Evolutionary conservation across 2,113 vertebrate species (phyloP).

Genomic region (Probosciger aterrimus): DNA sequence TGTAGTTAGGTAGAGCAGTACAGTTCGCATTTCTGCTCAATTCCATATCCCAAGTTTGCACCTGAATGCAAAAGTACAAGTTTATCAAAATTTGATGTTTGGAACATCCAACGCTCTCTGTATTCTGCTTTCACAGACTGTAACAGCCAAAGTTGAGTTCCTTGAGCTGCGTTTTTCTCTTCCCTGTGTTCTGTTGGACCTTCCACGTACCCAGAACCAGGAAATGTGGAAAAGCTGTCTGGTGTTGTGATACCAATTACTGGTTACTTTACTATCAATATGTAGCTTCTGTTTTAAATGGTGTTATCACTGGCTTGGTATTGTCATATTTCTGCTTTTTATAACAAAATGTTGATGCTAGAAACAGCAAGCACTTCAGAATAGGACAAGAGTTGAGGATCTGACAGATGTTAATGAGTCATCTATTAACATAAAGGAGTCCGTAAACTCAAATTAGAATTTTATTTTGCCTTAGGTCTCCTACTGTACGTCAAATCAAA

Average conservation of each 20-base stretch:
- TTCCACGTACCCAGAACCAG: not conserved
- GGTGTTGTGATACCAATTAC: rapidly evolving
- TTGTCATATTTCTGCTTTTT: not conserved
- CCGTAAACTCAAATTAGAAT: not conserved
- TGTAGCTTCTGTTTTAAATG: not conserved
- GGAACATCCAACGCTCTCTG: rapidly evolving
- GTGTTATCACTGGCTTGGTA: rapidly evolving
- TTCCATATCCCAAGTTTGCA: not conserved
- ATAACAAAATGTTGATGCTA: not conserved
- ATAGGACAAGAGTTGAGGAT: rapidly evolving
- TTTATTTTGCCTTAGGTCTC: not conserved
- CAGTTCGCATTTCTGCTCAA: not conserved
- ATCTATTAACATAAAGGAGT: rapidly evolving
- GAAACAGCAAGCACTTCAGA: not conserved
- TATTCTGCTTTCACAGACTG: rapidly evolving
- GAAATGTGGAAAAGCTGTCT: not conserved
- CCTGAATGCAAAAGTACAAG: not conserved
- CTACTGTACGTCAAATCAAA: not conserved
- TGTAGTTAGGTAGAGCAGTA: not conserved
- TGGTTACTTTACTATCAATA: not conserved
- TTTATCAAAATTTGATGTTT: not conserved
- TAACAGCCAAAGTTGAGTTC: not conserved
- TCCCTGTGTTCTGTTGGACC: not conserved
- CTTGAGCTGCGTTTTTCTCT: not conserved
- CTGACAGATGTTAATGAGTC: not conserved